These are phyloP conservation scores for Bombus sibiricus DNA, from an alignment of 1,140 invertebrate species.

Conservation along the genomic window DNA sequence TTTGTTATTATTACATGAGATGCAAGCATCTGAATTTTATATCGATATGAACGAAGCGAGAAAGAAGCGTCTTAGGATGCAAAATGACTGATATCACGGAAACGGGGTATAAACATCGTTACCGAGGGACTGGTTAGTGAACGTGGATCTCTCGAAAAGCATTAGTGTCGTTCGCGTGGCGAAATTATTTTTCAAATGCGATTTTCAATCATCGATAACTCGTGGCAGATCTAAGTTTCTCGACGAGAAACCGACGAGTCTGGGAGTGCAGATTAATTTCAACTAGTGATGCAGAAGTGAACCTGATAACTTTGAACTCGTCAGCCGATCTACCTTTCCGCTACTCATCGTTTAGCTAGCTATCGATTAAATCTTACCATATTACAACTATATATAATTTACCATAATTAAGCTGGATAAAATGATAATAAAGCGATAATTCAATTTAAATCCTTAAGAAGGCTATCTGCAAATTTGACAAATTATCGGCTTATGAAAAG, in stretches of 20 bases:
- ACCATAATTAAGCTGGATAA: too few relatives aligned
- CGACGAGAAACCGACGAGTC: slow-evolving; percentile 1
- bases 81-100: slow-evolving; percentile 14
- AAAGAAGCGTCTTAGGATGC: not conserved
- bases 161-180: slow-evolving; percentile 7
- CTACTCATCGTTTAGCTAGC: not conserved
- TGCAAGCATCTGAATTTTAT: not conserved
- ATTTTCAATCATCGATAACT: not conserved
- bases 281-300: not conserved
- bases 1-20: not conserved
- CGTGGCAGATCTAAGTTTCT: not conserved
- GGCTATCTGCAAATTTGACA: too few relatives aligned
- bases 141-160: slow-evolving; percentile 26
- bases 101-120: slow-evolving; percentile 18
- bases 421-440: too few relatives aligned
- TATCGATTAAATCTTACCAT: not conserved
- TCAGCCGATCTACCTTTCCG: not conserved
- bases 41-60: slow-evolving; percentile 26
- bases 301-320: slow-evolving; percentile 20
- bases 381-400: too few relatives aligned
- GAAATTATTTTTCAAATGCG: not conserved
- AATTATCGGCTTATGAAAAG: too few relatives aligned
- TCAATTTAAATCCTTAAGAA: too few relatives aligned
- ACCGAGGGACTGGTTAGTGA: slow-evolving; percentile 37
- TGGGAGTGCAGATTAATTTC: slow-evolving; percentile 14